Percentiles rank a stretch among this genome's conserved stretches.
phyloP scores from a whole-genome alignment of 1,140 invertebrate species.

The Hypsibius dujardini region DNA sequence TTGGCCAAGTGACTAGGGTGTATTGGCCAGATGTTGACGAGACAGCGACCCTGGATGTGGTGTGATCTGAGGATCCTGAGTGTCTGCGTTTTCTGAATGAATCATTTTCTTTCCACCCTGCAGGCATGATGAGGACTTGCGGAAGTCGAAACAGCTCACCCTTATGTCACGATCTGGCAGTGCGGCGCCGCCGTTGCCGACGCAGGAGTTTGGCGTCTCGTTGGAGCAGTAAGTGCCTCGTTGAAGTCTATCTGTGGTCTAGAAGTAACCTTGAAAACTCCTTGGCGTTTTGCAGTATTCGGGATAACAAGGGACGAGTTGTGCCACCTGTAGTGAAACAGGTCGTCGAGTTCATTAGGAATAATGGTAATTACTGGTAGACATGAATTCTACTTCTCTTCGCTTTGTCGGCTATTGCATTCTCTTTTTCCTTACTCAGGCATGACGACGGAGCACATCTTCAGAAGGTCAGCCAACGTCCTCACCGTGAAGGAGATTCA shows the following conservation, averaged over 20 bases:
- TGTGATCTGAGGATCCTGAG: neutral
- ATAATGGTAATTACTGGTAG: neutral
- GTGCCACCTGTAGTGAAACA: conserved; percentile 76
- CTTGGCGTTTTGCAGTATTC: conserved; percentile 43
- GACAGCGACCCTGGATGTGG: too few species aligned
- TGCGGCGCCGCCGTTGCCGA: conserved; percentile 39
- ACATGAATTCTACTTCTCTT: conserved; percentile 24
- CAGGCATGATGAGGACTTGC: conserved; percentile 52
- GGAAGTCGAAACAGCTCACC: conserved; percentile 37
- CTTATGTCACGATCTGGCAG: conserved; percentile 26
- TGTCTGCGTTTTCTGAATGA: neutral
- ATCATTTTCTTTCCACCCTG: conserved; percentile 24
- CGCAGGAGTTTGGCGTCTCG: conserved; percentile 80
- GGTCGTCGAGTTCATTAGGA: conserved; percentile 50
- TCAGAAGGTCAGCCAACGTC: conserved; percentile 71
- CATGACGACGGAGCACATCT: conserved; percentile 83
- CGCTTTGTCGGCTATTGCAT: neutral
- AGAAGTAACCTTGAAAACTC: neutral
- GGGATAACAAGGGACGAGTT: conserved; percentile 53
- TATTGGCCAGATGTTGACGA: neutral
- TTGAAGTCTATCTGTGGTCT: neutral
- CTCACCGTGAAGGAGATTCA: conserved; percentile 64
- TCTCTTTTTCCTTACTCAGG: conserved; percentile 39
- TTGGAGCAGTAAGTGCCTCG: conserved; percentile 47
- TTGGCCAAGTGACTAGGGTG: neutral